Evolutionary conservation across 1,140 invertebrate genomes (phyloP), one percentile per base, ranked within the genome.

Genomic region (Dryas iulia): DNA sequence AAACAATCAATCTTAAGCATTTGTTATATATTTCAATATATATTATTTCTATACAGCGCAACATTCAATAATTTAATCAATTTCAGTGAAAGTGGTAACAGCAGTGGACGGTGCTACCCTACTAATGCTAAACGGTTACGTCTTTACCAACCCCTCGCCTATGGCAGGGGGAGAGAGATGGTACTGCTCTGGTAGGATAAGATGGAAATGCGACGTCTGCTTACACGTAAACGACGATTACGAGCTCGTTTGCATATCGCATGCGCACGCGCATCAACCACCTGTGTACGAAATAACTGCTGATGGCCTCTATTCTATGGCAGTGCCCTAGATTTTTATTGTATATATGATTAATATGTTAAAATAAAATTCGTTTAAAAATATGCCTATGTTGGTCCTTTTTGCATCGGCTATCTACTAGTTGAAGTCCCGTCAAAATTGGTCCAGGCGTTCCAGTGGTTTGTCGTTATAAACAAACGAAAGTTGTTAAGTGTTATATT

Each of bases 191-290:
- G 89, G 89, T 0, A 77, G 87, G 25, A 64, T 82, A 58, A 79
- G 70, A 23, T 90, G 82, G 82, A 84, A 86, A 4, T 91, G 89
- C 67, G 79, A 64, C n/a, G 89, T 91, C 0, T 90, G 86, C 62
- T 68, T 91, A 4, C 85, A 89, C 33, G 87, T 91, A 7, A 90
- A 91, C 62, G 89, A 91, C 60, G 87, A 89, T 63, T 91, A 90
- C 23, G 87, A 91, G 59, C 74, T 91, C 1, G 86, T 91, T 5
- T 87, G 85, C 54, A 82, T 91, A 66, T 87, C 86, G 0, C 77
- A 83, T 53, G 77, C 85, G 35, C 89, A 91, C 33, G 74, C 70
- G 1, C 89, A 91, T 53, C 68, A 70, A 1, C 84, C 86, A 1
- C 89, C 87, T 1, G 66, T 85, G 5, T 86, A 87, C 56, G 76